Evolutionary conservation across 2,797 vertebrate genomes (phyloP).

Genomic region (Sitta carolinensis): DNA sequence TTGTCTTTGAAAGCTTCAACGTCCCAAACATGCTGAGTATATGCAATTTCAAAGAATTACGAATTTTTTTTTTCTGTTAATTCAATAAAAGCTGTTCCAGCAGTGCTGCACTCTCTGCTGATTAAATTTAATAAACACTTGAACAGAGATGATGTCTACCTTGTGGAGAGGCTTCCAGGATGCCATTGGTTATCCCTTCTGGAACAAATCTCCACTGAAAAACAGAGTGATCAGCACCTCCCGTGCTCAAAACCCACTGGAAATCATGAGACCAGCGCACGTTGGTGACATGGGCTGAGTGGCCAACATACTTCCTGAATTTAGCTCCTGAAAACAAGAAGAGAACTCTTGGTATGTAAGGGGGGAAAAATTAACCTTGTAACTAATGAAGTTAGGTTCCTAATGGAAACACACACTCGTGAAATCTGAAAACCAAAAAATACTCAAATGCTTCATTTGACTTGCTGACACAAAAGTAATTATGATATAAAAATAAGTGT

Average conservation of each 20-base stretch:
- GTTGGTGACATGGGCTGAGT: conserved; percentile 95
- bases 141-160: conserved; percentile 72
- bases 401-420: neutral
- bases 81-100: neutral
- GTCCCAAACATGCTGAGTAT: neutral
- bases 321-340: conserved; percentile 84
- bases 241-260: conserved; percentile 93
- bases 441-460: neutral
- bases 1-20: neutral
- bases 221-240: conserved; percentile 93
- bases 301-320: conserved; percentile 93
- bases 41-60: neutral
- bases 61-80: neutral
- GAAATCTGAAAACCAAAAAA: neutral
- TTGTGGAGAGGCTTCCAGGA: conserved; percentile 86
- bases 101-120: neutral
- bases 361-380: neutral
- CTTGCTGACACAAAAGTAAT: neutral
- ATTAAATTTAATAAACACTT: neutral
- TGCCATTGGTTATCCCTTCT: conserved; percentile 88
- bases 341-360: neutral
- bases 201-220: conserved; percentile 98
- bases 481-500: neutral
- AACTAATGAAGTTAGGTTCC: neutral
- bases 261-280: conserved; percentile 95